These are phyloP conservation scores for Lepidurus apus DNA, from an alignment of 1,140 invertebrate genomes.

Conservation along the genomic window DNA sequence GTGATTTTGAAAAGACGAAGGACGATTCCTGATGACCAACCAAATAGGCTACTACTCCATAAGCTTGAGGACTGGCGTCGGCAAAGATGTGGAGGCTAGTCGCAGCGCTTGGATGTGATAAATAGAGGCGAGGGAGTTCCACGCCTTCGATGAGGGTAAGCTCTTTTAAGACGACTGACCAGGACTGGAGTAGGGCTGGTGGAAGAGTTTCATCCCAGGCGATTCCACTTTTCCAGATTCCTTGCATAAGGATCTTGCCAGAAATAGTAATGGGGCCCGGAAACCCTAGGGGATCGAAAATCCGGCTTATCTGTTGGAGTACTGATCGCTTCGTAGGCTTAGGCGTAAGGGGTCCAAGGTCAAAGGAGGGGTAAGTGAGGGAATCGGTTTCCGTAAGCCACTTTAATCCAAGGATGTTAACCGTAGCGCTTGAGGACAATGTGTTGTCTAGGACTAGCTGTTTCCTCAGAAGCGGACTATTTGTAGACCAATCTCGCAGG, in stretches of 20 bases:
- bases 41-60: conserved; percentile 29
- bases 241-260: conserved; percentile 25
- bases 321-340: background rate
- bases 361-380: background rate
- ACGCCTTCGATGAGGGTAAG: background rate
- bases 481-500: conserved; percentile 6
- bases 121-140: background rate
- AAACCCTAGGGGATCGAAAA: conserved; percentile 29
- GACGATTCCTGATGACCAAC: background rate
- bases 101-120: background rate
- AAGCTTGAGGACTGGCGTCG: conserved; percentile 30
- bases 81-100: conserved; percentile 27
- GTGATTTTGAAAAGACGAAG: conserved; percentile 37
- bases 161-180: background rate
- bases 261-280: background rate
- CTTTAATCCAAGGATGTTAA: background rate
- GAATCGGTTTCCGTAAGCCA: background rate
- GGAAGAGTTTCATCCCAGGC: conserved; percentile 24
- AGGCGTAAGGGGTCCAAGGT: background rate
- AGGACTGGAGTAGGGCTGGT: conserved; percentile 8
- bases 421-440: background rate
- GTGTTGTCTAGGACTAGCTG: background rate
- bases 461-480: background rate
- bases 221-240: conserved; percentile 8
- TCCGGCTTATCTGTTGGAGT: background rate